phyloP scores from a whole-genome alignment of 2,113 vertebrate species.

The Aphelocoma coerulescens region DNA sequence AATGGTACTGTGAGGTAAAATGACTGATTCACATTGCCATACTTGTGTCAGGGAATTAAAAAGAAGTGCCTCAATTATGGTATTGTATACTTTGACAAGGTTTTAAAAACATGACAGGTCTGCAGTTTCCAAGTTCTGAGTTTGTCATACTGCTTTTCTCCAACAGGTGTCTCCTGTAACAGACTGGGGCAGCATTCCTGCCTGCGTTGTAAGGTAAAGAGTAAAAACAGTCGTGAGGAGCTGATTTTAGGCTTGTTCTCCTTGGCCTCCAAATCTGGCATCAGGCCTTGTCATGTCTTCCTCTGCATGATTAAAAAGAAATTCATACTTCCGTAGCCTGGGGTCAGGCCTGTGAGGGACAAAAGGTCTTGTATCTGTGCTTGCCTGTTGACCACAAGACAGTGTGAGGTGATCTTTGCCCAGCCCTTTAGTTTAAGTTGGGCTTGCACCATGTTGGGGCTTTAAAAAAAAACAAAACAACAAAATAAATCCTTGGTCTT shows the following conservation, averaged over 20 bases:
- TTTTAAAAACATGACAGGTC: background rate
- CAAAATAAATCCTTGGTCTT: background rate
- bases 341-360: background rate
- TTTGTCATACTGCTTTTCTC: background rate
- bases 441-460: background rate
- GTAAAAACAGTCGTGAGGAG: background rate
- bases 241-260: background rate
- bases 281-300: background rate
- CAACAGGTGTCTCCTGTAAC: conserved; percentile 92
- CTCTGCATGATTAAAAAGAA: background rate
- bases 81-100: background rate
- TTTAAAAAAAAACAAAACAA: background rate
- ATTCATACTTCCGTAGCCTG: background rate
- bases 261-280: background rate
- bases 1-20: background rate
- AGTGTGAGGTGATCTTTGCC: background rate
- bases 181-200: conserved; percentile 95
- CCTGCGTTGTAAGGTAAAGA: conserved; percentile 93
- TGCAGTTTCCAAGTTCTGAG: background rate
- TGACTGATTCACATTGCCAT: background rate
- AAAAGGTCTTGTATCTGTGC: background rate
- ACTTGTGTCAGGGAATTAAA: background rate
- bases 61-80: background rate
- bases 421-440: background rate
- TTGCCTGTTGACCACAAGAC: background rate